Percentiles rank a stretch among this genome's conserved stretches.
Conservation (phyloP, 1,140 invertebrate species). For the Drepana arcuata region DNA sequence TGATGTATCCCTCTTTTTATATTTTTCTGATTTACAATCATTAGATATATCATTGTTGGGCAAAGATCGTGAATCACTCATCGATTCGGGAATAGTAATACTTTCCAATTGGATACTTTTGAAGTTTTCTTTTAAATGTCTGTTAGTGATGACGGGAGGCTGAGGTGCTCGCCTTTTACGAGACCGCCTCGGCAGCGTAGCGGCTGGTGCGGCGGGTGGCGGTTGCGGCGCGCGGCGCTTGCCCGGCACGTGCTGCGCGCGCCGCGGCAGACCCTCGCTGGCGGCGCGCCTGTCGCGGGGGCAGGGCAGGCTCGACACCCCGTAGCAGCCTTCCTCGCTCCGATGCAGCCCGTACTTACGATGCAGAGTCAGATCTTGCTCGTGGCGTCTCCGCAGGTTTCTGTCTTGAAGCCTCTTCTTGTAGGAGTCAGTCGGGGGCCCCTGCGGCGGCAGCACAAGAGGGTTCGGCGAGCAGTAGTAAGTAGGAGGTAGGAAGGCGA, state of each 20-base stretch:
- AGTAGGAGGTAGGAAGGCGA: slow-evolving; percentile 76
- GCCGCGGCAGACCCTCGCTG: slow-evolving; percentile 71
- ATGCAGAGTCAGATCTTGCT: slow-evolving; percentile 74
- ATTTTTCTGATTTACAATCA: slow-evolving; percentile 24
- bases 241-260: slow-evolving; percentile 78
- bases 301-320: slow-evolving; percentile 71
- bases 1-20: slow-evolving; percentile 22
- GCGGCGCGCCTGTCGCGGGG: slow-evolving; percentile 64
- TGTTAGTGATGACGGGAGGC: slow-evolving; percentile 25
- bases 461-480: slow-evolving; percentile 46
- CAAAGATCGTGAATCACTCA: slow-evolving; percentile 8
- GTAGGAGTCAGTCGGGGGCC: slow-evolving; percentile 75
- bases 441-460: slow-evolving; percentile 57
- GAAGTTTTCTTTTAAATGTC: slow-evolving; percentile 26
- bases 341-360: slow-evolving; percentile 76
- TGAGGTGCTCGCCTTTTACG: slow-evolving; percentile 50
- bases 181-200: slow-evolving; percentile 29
- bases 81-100: no score
- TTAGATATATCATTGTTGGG: slow-evolving; percentile 7
- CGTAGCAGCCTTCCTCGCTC: slow-evolving; percentile 56
- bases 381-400: slow-evolving; percentile 70
- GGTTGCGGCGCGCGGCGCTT: slow-evolving; percentile 82
- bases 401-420: slow-evolving; percentile 74
- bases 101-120: slow-evolving; percentile 10
- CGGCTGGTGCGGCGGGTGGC: slow-evolving; percentile 43